Evolutionary conservation across 1,140 invertebrate species (phyloP), one percentile per base, ranked within the genome.

Genomic region (Diploscapter pachys): DNA sequence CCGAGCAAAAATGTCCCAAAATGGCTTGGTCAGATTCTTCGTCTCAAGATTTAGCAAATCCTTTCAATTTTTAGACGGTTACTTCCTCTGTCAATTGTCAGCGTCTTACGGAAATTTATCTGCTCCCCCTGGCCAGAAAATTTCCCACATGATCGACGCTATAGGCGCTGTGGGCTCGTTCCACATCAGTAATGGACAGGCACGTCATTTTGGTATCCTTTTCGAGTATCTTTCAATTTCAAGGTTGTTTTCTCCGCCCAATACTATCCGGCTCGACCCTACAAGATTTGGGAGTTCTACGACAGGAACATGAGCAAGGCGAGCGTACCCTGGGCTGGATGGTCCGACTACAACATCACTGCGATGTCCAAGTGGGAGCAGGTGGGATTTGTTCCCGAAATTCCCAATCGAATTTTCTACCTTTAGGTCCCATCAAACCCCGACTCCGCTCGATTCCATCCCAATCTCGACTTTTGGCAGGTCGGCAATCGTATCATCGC

Each of bases 221-320:
- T 31, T 48, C 9, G 1, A 1, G n/a, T 53, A 6, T 0, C 55
- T 48, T 3, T 5, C 56, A 11, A 57, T 5, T 65, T 71, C 4
- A 63, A 82, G 82, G 82, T 83, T 2, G 70, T 75, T 2, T 84
- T 84, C 68, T 85, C 83, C 52, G 81, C 84, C 31, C 79, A 84
- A 72, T 84, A 84, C 72, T 84, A 84, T 70, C 83, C 83, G n/a
- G 71, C 83, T 48, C 63, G 82, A 57, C 83, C 83, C 54, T 84
- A 82, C 73, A 85, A 85, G 72, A 84, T 84, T 56, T 84, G 83
- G 83, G 83, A 84, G 66, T 84, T 84, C 71, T 84, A 84, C 62
- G 83, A 84, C 72, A 77, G 83, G 51, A 84, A 84, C 74, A 84
- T 84, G 83, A 72, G 73, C 13, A 84, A 83, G 57, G 70, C 77